Evolutionary conservation across 1,140 invertebrate genomes (phyloP), one percentile per base, ranked within the genome.

Genomic region (Drosophila ironensis): DNA sequence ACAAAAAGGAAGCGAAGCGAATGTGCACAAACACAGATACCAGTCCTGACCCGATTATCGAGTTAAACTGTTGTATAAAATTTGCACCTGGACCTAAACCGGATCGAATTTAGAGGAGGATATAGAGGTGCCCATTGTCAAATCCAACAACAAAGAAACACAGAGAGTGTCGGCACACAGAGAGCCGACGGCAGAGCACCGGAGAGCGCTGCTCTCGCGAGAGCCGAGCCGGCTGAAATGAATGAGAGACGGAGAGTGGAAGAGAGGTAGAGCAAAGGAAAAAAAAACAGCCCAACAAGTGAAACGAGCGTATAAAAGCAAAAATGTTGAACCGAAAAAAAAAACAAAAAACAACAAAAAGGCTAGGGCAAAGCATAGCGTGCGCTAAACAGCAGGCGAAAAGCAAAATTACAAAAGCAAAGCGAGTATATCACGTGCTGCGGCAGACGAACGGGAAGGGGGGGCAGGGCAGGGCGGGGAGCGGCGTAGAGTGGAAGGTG

Each of bases 31-130:
- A 61, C 27, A 17, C 51, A 69, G 46, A 60, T 51, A 57, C 74
- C 60, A 86, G 72, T 76, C 64, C 80, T 84, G 78, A 84, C 78
- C 78, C 78, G 78, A 84, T 84, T 84, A 84, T 84, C 73, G 80
- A 86, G 78, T 74, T 84, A 78, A 84, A 74, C 59, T 73, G 70
- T 71, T 78, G 70, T 84, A 84, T 86, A 86, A 84, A 84, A 78
- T 84, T 84, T 86, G 78, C 78, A 84, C 78, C 78, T 84, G 78
- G 78, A 86, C 78, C 78, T 84, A 86, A 86, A 84, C 78, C 78
- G 80, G 78, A 84, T 60, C 56, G 52, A 60, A 60, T 60, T 8
- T 37, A 37, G 14, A 37, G 56, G 56, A 60, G 56, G 56, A 60
- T 42, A 57, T 74, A 86, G 80, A 71, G 64, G 72, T 78, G 54